Evolutionary conservation across 2,888 invertebrate species (phyloP).

Genomic region (Cybosia mesomella): DNA sequence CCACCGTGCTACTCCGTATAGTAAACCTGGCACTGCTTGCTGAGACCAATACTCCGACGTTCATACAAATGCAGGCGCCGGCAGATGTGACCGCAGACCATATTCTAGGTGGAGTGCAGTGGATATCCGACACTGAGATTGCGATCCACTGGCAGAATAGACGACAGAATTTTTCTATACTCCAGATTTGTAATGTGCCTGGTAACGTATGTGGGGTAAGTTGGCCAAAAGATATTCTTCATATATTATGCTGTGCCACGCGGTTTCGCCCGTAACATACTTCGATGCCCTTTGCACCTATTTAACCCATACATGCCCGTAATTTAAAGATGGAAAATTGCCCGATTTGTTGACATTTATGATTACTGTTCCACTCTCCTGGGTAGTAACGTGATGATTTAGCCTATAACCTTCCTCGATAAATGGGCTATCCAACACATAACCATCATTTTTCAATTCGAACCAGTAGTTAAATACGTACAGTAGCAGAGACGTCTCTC

Average conservation of each 20-base stretch:
- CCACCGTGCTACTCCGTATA: slow-evolving; percentile 89
- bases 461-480: too few species aligned
- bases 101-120: slow-evolving; percentile 90
- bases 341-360: too few species aligned
- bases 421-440: too few species aligned
- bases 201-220: slow-evolving; percentile 68
- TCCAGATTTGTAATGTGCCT: slow-evolving; percentile 86
- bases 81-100: slow-evolving; percentile 87
- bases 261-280: too few species aligned
- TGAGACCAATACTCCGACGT: slow-evolving; percentile 53
- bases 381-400: too few species aligned
- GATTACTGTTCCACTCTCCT: too few species aligned
- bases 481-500: too few species aligned
- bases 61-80: slow-evolving; percentile 76
- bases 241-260: background rate
- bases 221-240: background rate
- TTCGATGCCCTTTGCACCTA: too few species aligned
- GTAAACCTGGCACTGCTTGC: slow-evolving; percentile 81
- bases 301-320: too few species aligned
- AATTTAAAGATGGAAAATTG: too few species aligned
- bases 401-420: too few species aligned
- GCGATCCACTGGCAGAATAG: slow-evolving; percentile 94
- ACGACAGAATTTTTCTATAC: slow-evolving; percentile 90
- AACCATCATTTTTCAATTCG: too few species aligned
- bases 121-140: slow-evolving; percentile 90